These are phyloP conservation scores for Apostichopus japonicus DNA, from an alignment of 35 echinoderm and acorn worm genomes.

Conservation along the genomic window DNA sequence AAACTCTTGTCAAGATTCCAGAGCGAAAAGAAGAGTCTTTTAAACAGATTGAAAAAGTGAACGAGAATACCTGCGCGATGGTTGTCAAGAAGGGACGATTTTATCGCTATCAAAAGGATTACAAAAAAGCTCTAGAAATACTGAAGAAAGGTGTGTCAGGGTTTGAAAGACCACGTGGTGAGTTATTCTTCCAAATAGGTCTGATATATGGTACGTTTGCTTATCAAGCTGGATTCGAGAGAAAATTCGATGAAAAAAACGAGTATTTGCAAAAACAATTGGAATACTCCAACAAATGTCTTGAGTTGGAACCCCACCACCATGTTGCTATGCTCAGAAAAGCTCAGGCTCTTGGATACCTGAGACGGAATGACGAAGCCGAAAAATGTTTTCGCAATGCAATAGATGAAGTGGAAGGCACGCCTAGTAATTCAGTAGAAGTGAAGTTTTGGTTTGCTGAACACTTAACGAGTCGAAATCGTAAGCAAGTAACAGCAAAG, in stretches of 20 bases:
- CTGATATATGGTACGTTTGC: background rate
- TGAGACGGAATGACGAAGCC: background rate
- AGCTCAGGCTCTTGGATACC: background rate
- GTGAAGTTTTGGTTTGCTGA: background rate
- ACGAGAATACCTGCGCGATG: background rate
- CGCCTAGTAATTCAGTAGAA: background rate
- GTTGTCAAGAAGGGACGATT: slow-evolving; percentile 37
- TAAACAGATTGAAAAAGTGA: background rate
- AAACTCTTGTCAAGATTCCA: background rate
- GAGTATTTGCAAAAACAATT: background rate
- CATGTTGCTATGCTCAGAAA: background rate
- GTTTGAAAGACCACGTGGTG: background rate
- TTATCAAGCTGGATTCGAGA: background rate
- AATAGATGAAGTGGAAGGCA: background rate
- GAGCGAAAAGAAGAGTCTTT: background rate
- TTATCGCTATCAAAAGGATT: slow-evolving; percentile 10
- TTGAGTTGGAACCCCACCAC: background rate
- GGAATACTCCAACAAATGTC: background rate
- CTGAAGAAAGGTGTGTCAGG: slow-evolving; percentile 3
- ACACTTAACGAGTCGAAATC: background rate
- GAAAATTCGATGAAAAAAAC: background rate
- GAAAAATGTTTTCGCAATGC: background rate
- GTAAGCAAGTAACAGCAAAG: background rate
- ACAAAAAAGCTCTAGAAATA: background rate
- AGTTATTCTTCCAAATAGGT: slow-evolving; percentile 6